Percentiles rank a stretch among this genome's conserved stretches.
These are phyloP conservation scores for Diplodus puntazzo DNA, from an alignment of 2,797 vertebrate species.

Conservation along the genomic window DNA sequence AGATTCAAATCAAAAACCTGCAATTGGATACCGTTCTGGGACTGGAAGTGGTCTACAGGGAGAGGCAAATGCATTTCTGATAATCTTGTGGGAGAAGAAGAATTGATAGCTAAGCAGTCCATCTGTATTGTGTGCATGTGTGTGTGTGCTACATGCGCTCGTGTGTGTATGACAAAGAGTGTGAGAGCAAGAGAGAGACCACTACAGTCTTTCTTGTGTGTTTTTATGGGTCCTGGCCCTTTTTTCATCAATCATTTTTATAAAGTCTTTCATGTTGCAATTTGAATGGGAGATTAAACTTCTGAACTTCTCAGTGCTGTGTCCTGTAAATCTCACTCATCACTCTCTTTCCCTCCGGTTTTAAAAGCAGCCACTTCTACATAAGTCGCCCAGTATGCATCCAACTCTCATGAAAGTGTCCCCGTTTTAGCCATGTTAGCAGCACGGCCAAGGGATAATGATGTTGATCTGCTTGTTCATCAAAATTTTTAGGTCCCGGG, in stretches of 20 bases:
- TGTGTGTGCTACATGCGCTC: not conserved
- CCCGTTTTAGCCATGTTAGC: not conserved
- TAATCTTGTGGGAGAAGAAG: conserved; percentile 27
- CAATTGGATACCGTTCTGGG: not conserved
- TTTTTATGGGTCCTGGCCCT: not conserved
- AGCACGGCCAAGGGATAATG: not conserved
- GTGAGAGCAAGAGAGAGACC: not conserved
- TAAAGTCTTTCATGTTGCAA: not conserved
- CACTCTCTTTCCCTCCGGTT: not conserved
- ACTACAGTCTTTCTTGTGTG: not conserved
- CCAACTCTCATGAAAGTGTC: not conserved
- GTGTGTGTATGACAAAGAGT: not conserved
- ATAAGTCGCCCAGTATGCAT: not conserved
- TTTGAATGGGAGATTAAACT: not conserved
- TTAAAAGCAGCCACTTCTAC: not conserved
- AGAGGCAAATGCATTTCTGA: conserved; percentile 5
- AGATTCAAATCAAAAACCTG: conserved; percentile 11
- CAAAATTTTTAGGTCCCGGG: not conserved
- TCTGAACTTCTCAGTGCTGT: not conserved
- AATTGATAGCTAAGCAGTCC: conserved; percentile 28
- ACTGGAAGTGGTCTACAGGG: conserved; percentile 24
- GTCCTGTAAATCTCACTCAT: not conserved
- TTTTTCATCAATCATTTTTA: not conserved
- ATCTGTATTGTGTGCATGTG: not conserved
- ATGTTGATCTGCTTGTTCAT: not conserved